Evolutionary conservation across 1,140 invertebrate species (phyloP).

Genomic region (Hyles vespertilio): DNA sequence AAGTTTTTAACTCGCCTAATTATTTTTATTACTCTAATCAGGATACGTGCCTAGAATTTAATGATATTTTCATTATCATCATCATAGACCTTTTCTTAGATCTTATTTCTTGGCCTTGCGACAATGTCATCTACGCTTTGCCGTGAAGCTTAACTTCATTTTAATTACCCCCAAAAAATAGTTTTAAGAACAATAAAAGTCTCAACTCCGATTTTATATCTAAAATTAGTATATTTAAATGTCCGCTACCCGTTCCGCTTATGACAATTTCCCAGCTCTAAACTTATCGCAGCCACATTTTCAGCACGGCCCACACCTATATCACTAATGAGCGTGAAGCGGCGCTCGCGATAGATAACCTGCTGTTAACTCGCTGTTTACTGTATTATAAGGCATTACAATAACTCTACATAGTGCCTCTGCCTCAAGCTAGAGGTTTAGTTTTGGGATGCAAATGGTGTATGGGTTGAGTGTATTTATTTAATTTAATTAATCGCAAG

Average conservation of each 20-base stretch:
- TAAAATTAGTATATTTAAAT: too few relatives aligned
- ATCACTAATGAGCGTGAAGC: constrained; percentile 40
- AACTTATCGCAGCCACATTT: constrained; percentile 31
- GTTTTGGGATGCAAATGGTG: background rate
- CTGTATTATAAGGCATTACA: constrained; percentile 6
- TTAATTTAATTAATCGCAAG: background rate
- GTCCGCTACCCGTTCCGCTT: constrained; percentile 12
- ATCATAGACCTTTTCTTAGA: too few relatives aligned
- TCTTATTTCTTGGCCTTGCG: too few relatives aligned
- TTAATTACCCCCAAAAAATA: too few relatives aligned
- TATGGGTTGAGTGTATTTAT: background rate
- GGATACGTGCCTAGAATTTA: too few relatives aligned
- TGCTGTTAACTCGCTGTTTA: constrained; percentile 15
- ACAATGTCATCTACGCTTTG: too few relatives aligned
- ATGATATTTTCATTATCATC: too few relatives aligned
- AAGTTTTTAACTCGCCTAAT: too few relatives aligned
- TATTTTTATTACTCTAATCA: too few relatives aligned
- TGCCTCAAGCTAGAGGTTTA: background rate
- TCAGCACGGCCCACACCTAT: constrained; percentile 36
- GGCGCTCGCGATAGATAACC: constrained; percentile 15
- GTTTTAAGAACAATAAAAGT: too few relatives aligned
- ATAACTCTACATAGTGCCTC: background rate
- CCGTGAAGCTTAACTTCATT: too few relatives aligned
- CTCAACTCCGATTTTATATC: too few relatives aligned
- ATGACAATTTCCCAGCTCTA: constrained; percentile 3